These are phyloP conservation scores for Tipula confusa DNA, from an alignment of 2,888 invertebrate species.

Conservation along the genomic window DNA sequence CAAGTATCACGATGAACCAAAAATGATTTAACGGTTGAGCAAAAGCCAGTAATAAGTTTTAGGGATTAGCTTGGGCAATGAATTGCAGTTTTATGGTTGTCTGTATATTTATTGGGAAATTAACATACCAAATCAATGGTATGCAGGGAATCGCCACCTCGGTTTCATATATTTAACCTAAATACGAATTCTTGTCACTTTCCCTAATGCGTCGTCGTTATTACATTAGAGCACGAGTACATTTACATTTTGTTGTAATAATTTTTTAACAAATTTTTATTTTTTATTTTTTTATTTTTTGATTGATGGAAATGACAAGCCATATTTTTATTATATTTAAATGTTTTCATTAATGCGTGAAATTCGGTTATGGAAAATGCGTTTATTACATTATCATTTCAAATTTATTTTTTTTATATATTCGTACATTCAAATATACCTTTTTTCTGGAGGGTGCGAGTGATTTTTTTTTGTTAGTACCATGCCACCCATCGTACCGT, in stretches of 20 bases:
- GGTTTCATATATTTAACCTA: neutral
- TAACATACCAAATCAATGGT: neutral
- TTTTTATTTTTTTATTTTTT: neutral
- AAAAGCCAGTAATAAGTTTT: neutral
- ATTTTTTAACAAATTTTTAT: neutral
- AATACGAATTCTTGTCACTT: neutral
- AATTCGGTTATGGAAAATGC: constrained; percentile 20
- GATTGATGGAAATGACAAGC: neutral
- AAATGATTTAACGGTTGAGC: neutral
- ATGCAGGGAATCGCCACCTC: neutral
- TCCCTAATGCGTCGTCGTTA: neutral
- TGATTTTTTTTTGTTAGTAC: neutral
- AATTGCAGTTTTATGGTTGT: neutral
- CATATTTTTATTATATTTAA: neutral
- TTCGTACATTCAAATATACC: neutral
- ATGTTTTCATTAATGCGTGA: constrained; percentile 20
- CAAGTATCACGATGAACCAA: neutral
- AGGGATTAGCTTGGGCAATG: neutral
- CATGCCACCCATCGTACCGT: neutral
- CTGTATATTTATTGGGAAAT: neutral
- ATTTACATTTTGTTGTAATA: neutral
- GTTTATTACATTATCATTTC: constrained; percentile 25
- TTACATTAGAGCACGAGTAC: neutral
- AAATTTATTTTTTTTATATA: neutral
- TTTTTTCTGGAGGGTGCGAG: neutral